Percentiles rank a stretch among this genome's conserved stretches.
These are phyloP conservation scores for Onychorhynchus coronatus DNA, from an alignment of 2,113 vertebrate species.

Conservation along the genomic window DNA sequence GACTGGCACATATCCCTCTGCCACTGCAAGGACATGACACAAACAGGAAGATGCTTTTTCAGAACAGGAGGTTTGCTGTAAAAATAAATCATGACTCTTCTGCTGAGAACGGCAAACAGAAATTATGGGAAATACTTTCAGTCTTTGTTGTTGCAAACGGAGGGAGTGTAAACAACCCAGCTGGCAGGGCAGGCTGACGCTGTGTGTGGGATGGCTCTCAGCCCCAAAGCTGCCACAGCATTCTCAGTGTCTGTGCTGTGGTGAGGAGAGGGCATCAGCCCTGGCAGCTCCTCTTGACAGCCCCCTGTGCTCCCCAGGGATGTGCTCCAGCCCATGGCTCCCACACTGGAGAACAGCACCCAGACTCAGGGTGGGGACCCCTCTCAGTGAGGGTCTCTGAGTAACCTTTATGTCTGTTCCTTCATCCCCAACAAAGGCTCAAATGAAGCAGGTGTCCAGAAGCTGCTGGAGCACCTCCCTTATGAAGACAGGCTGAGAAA, in stretches of 20 bases:
- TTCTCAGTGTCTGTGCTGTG: background rate
- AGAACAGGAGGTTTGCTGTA: background rate
- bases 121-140: conserved; percentile 8
- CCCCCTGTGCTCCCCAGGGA: rapidly evolving
- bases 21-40: background rate
- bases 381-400: background rate
- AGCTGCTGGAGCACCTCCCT: background rate
- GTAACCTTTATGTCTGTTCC: background rate
- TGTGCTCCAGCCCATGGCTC: background rate
- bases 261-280: background rate
- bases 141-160: background rate
- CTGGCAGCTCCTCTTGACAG: background rate
- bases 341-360: rapidly evolving
- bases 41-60: conserved; percentile 41
- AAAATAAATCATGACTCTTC: conserved; percentile 12
- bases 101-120: background rate
- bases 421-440: background rate
- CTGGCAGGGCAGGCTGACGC: background rate
- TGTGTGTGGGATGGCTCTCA: rapidly evolving
- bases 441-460: background rate
- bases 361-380: rapidly evolving
- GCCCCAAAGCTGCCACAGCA: background rate
- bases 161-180: background rate
- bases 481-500: background rate
- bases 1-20: background rate